Evolutionary conservation across 2,797 vertebrate species (phyloP).

Genomic region (Chiroxiphia lanceolata): DNA sequence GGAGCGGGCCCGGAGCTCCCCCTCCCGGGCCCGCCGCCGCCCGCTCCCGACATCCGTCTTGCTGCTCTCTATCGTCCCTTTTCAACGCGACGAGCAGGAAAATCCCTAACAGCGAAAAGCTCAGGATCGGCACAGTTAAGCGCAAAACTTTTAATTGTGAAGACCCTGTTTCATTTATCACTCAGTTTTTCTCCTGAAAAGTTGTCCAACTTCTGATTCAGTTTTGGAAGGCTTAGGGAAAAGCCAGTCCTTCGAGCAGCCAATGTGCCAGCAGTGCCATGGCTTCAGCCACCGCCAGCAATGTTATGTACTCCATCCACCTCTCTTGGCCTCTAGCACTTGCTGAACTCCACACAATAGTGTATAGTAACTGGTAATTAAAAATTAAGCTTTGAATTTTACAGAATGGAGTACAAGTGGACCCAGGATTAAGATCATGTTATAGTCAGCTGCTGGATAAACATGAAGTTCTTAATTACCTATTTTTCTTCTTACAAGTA

Average conservation of each 20-base stretch:
- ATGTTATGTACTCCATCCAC: fast-evolving
- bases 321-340: neutral
- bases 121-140: neutral
- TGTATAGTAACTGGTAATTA: fast-evolving
- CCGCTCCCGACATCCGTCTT: neutral
- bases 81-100: neutral
- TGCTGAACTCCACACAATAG: neutral
- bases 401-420: neutral
- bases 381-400: neutral
- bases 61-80: fast-evolving
- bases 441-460: neutral
- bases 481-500: neutral
- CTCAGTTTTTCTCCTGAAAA: neutral
- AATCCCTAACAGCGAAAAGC: neutral
- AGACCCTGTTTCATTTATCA: neutral
- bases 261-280: neutral
- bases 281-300: neutral
- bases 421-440: neutral
- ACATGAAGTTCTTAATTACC: neutral
- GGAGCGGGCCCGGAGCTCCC: neutral
- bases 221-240: neutral
- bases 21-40: neutral
- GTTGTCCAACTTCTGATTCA: neutral
- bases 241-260: no score
- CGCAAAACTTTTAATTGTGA: neutral